Conservation (phyloP, 2,113 vertebrate genomes). For the Chitala chitala region DNA sequence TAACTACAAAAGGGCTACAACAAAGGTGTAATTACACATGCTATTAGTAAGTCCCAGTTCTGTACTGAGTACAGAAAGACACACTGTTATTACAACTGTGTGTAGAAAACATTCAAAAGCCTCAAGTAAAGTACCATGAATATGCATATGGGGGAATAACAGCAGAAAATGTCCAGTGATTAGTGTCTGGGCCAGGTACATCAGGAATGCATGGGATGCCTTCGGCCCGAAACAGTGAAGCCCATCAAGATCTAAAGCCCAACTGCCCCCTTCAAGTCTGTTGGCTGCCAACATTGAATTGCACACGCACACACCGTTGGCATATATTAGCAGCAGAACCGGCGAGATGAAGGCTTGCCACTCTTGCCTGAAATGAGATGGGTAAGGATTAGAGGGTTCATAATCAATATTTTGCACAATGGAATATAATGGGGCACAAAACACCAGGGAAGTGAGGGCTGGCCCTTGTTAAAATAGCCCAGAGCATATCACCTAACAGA, state of each 20-base stretch:
- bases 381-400: conserved; percentile 54
- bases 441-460: conserved; percentile 50
- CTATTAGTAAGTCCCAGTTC: not conserved
- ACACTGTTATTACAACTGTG: not conserved
- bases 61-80: not conserved
- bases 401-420: conserved; percentile 61
- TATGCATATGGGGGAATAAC: not conserved
- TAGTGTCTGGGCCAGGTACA: not conserved
- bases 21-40: not conserved
- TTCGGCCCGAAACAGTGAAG: not conserved
- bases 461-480: conserved; percentile 51
- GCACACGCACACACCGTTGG: conserved; percentile 10
- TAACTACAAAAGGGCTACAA: not conserved
- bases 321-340: conserved; percentile 24
- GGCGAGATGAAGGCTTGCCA: not conserved
- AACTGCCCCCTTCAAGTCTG: conserved; percentile 9
- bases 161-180: conserved; percentile 9
- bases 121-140: not conserved
- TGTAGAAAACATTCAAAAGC: not conserved
- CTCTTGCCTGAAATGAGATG: conserved; percentile 53
- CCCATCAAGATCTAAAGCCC: conserved; percentile 2
- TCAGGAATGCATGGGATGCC: not conserved
- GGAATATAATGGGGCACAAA: conserved; percentile 52
- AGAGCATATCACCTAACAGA: conserved; percentile 61
- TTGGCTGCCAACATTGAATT: conserved; percentile 21